These are phyloP conservation scores for Aurelia aurita complex sp. Pacific DNA, from an alignment of 30 jellyfish, hydroid and myxozoan genomes.

Conservation along the genomic window DNA sequence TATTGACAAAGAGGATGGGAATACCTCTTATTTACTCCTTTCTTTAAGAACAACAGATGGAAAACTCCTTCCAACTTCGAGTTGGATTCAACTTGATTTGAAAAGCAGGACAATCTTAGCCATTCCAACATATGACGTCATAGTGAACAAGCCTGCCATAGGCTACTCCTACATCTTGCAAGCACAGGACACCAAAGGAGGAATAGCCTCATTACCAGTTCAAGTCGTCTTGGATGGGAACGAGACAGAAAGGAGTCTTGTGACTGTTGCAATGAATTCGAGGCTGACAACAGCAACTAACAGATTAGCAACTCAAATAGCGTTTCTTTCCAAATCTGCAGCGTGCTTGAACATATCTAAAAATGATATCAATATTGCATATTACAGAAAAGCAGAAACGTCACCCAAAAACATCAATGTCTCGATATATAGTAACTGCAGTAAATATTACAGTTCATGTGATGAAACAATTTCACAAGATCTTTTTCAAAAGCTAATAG, in stretches of 20 bases:
- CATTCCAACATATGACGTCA: constrained; percentile 64
- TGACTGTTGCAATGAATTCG: constrained; percentile 14
- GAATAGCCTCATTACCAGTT: constrained; percentile 19
- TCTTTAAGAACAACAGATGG: constrained; percentile 36
- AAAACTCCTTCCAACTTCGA: constrained; percentile 1
- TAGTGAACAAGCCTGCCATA: constrained; percentile 19
- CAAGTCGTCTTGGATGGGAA: constrained; percentile 7
- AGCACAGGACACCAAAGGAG: constrained; percentile 44
- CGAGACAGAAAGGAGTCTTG: constrained; percentile 31
- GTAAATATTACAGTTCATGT: constrained; percentile 4
- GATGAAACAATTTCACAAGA: neutral
- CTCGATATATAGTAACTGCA: constrained; percentile 36
- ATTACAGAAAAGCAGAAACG: neutral
- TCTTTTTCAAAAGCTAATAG: neutral
- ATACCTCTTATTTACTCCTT: constrained; percentile 38
- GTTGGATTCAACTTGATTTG: constrained; percentile 88
- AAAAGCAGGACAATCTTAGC: constrained; percentile 49
- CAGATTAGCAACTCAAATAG: constrained; percentile 8
- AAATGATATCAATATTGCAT: constrained; percentile 11
- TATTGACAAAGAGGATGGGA: constrained; percentile 72
- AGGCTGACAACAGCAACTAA: neutral
- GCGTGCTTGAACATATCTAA: constrained; percentile 26
- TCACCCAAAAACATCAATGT: constrained; percentile 2
- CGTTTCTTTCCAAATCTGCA: constrained; percentile 17
- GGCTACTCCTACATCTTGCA: constrained; percentile 65